Evolutionary conservation across 1,140 invertebrate species (phyloP), one percentile per base, ranked within the genome.

Genomic region (Hyles vespertilio): DNA sequence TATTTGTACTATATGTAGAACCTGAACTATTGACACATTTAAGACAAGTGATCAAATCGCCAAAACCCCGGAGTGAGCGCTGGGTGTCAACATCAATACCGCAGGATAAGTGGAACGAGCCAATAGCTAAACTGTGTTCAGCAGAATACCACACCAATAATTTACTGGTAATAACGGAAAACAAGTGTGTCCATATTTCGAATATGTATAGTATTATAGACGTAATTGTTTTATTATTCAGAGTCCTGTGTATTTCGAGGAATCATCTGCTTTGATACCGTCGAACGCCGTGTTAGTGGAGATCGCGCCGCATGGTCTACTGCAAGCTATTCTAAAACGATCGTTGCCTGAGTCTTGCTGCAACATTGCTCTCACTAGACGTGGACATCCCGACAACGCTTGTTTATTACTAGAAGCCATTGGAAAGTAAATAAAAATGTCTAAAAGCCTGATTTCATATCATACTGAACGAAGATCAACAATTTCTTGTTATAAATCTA

Each of bases 91-190:
- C 95, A 0, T 98, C 96, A 3, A 93, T 97, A 40, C 92, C 93
- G 0, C 92, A 95, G 73, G 59, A 32, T 33, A 78, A 87, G 12
- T 97, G 96, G 96, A 88, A 92, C 9, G 87, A 91, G 2, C 80
- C 92, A 0, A 67, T 91, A 1, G 92, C 93, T 0, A 90, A 92
- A 60, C 81, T 91, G 32, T 96, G 93, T 0, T 97, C 96, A 0
- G 93, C 96, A 0, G 95, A 96, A 66, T 98, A 98, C 74, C 95
- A 96, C 72, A 96, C 96, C 0, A 97, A 98, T 76, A 98, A 98
- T 83, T 89, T 98, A 6, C 81, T 97, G 40, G 67, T 70, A 57
- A 64, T 22, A 22, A 22, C 22, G 22, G 22, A 22, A 22, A 22
- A 22, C 22, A 22, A 22, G 22, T 22, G 22, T 22, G 22, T 22